These are phyloP conservation scores for Scalopus aquaticus DNA, from an alignment of 2,113 vertebrate genomes.

Conservation along the genomic window DNA sequence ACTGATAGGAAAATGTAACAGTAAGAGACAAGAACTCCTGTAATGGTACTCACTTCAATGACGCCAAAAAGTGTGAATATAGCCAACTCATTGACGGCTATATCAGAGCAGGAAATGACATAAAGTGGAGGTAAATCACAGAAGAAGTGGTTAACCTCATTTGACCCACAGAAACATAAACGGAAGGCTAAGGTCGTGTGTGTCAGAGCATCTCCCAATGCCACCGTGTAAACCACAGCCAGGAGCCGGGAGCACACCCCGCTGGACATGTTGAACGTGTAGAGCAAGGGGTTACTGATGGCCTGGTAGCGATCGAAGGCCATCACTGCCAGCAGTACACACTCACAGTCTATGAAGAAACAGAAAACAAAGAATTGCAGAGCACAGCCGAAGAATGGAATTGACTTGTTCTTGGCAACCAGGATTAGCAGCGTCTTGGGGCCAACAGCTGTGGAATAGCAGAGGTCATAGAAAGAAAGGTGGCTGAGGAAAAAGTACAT, in stretches of 20 bases:
- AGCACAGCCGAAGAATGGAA: background rate
- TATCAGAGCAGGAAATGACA: background rate
- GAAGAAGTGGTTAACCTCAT: slow-evolving; percentile 38
- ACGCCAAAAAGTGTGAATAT: background rate
- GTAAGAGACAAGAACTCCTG: background rate
- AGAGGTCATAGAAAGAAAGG: slow-evolving; percentile 43
- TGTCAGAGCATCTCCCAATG: background rate
- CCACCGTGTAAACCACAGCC: background rate
- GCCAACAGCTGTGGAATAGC: background rate
- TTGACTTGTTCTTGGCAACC: background rate
- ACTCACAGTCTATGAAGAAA: slow-evolving; percentile 13
- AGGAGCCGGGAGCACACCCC: background rate
- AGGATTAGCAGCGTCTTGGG: slow-evolving; percentile 1
- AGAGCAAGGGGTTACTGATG: background rate
- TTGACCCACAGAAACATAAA: background rate
- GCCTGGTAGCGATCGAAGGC: background rate
- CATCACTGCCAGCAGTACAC: background rate
- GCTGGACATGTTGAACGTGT: background rate
- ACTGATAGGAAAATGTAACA: background rate
- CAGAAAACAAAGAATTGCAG: background rate
- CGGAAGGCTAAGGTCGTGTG: background rate
- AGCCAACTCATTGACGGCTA: background rate
- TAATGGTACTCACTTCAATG: slow-evolving; percentile 17
- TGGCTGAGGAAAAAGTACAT: slow-evolving; percentile 60
- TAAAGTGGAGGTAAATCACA: slow-evolving; percentile 34